Conservation (phyloP, 2,113 vertebrate genomes). For the Pteruthius melanotis region DNA sequence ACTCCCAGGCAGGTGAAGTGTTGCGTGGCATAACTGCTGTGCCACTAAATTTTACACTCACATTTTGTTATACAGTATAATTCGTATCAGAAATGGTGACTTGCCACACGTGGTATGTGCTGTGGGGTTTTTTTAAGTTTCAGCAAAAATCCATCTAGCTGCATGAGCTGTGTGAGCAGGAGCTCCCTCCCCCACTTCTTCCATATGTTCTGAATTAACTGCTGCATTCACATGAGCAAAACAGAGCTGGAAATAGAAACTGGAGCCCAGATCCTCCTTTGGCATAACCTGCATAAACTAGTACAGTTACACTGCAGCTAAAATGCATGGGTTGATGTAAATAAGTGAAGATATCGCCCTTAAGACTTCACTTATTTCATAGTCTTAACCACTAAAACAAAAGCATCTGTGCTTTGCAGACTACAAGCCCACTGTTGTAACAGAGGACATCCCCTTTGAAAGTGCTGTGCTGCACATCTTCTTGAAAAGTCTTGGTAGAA, state of each 20-base stretch:
- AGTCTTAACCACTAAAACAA: neutral
- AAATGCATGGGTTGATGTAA: neutral
- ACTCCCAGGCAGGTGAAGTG: slow-evolving; percentile 39
- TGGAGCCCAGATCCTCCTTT: neutral
- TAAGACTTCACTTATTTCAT: neutral
- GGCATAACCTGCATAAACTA: neutral
- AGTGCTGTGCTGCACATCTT: neutral
- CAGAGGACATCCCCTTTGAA: neutral
- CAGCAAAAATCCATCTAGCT: slow-evolving; percentile 18
- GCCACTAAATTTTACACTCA: slow-evolving; percentile 30
- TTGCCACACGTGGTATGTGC: neutral
- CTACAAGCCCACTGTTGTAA: neutral
- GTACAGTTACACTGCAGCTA: neutral
- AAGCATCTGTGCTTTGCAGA: neutral
- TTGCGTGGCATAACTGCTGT: neutral
- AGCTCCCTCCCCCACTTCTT: slow-evolving; percentile 11
- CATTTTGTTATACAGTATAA: slow-evolving; percentile 5
- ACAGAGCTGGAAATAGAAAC: slow-evolving; percentile 37
- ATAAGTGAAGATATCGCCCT: neutral
- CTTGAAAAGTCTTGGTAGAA: neutral
- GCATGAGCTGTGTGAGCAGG: slow-evolving; percentile 1
- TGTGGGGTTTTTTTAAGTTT: neutral
- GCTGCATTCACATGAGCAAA: slow-evolving; percentile 35
- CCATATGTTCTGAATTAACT: slow-evolving; percentile 44
- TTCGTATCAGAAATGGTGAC: neutral